Conservation (phyloP, 2,113 vertebrate genomes). For the Proteles cristata region DNA sequence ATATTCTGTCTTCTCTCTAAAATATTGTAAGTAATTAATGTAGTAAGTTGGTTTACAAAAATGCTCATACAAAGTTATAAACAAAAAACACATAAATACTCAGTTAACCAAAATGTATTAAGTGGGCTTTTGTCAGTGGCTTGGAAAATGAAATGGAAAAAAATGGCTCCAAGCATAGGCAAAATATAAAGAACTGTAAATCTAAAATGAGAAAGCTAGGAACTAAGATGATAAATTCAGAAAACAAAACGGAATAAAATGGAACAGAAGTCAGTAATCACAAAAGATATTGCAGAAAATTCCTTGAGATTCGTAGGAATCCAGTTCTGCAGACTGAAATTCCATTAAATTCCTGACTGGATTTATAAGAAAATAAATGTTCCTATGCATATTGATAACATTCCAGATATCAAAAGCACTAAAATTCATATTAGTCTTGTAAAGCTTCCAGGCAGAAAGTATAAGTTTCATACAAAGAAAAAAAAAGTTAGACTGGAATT, state of each 20-base stretch:
- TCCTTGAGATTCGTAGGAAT: not conserved
- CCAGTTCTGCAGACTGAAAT: not conserved
- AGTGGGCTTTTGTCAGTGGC: not conserved
- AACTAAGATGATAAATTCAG: not conserved
- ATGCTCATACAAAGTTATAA: not conserved
- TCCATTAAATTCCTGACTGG: not conserved
- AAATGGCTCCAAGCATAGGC: not conserved
- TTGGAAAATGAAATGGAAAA: not conserved
- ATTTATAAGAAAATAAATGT: not conserved
- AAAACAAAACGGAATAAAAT: not conserved
- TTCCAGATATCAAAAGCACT: not conserved
- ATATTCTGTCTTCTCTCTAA: not conserved
- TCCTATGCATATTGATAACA: not conserved
- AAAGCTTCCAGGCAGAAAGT: not conserved
- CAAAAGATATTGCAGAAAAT: not conserved
- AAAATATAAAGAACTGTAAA: not conserved
- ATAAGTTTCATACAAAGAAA: not conserved
- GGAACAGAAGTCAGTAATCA: not conserved
- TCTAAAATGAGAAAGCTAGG: not conserved
- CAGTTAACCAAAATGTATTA: not conserved
- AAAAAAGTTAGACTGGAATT: slow-evolving; percentile 77
- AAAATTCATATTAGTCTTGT: not conserved
- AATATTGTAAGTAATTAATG: not conserved
- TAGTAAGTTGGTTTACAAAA: not conserved
- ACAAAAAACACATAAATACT: not conserved